These are phyloP conservation scores for Trachythela sp. DNA, from an alignment of 64 coral and sea anemone genomes.

Conservation along the genomic window DNA sequence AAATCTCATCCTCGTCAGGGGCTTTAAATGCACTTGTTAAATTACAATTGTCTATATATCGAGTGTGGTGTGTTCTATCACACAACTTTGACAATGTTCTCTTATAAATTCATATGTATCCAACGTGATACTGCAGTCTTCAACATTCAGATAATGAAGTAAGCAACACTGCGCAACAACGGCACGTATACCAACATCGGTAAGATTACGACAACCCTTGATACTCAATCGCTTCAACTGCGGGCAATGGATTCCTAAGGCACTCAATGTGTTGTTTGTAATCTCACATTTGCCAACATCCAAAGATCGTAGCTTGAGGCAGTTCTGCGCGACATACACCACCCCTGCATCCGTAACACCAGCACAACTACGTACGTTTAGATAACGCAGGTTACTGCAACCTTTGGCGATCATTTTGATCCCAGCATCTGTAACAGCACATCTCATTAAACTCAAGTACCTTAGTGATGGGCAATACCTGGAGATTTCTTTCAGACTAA, in stretches of 20 bases:
- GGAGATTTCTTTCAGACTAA: conserved; percentile 93
- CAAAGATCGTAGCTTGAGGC: conserved; percentile 85
- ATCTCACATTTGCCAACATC: conserved; percentile 96
- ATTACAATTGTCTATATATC: not conserved
- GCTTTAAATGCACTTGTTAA: not conserved
- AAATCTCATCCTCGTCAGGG: not conserved
- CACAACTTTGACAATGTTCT: conserved; percentile 89
- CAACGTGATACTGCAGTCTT: conserved; percentile 83
- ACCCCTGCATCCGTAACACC: conserved; percentile 75
- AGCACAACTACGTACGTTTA: conserved; percentile 85
- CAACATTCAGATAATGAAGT: conserved; percentile 91
- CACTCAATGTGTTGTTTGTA: conserved; percentile 77
- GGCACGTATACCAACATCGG: conserved; percentile 63
- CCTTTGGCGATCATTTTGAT: conserved; percentile 89
- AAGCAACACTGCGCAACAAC: conserved; percentile 87
- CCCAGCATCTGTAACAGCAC: conserved; percentile 80
- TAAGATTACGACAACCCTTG: conserved; percentile 60
- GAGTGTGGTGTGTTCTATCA: conserved; percentile 76
- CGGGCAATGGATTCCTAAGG: conserved; percentile 92
- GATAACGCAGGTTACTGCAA: conserved; percentile 81
- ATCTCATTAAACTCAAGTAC: conserved; percentile 92
- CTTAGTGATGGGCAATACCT: conserved; percentile 57
- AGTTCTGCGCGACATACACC: conserved; percentile 84
- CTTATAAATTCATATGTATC: conserved; percentile 86
- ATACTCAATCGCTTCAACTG: conserved; percentile 92